Conservation (phyloP, 2,797 vertebrate genomes). For the Paratrypauchen microcephalus region DNA sequence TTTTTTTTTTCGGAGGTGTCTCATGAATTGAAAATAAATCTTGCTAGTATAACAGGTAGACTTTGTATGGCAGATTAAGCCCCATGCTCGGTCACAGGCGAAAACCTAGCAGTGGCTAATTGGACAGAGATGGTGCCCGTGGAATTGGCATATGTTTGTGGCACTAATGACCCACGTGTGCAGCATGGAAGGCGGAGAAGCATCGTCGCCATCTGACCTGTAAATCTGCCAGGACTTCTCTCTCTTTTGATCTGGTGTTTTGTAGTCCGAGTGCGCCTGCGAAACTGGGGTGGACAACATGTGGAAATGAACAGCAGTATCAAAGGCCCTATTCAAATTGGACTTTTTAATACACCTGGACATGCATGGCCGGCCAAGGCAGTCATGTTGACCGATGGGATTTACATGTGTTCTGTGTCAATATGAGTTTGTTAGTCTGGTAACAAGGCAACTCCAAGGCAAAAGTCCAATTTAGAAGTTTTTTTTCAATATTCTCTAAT, state of each 20-base stretch:
- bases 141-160: slow-evolving; percentile 67
- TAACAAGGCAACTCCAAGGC: not conserved
- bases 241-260: slow-evolving; percentile 67
- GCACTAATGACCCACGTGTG: slow-evolving; percentile 65
- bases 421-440: not conserved
- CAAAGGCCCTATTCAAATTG: slow-evolving; percentile 4
- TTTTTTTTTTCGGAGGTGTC: not conserved
- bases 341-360: slow-evolving; percentile 9
- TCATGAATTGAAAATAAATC: slow-evolving; percentile 8
- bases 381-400: not conserved
- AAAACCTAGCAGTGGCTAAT: slow-evolving; percentile 62
- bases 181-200: slow-evolving; percentile 41
- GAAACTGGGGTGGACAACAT: not conserved
- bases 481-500: too few species aligned
- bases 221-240: slow-evolving; percentile 50
- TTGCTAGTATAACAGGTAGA: slow-evolving; percentile 27
- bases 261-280: slow-evolving; percentile 47
- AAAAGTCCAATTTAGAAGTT: not conserved
- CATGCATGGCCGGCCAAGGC: not conserved
- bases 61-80: slow-evolving; percentile 32
- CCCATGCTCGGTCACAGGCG: slow-evolving; percentile 52
- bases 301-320: not conserved
- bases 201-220: slow-evolving; percentile 52
- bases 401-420: slow-evolving; percentile 9
- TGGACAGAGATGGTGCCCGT: slow-evolving; percentile 60